Percentiles rank a stretch among this genome's conserved stretches.
These are phyloP conservation scores for Fragum sueziense DNA, from an alignment of 2,888 invertebrate species.

Conservation along the genomic window DNA sequence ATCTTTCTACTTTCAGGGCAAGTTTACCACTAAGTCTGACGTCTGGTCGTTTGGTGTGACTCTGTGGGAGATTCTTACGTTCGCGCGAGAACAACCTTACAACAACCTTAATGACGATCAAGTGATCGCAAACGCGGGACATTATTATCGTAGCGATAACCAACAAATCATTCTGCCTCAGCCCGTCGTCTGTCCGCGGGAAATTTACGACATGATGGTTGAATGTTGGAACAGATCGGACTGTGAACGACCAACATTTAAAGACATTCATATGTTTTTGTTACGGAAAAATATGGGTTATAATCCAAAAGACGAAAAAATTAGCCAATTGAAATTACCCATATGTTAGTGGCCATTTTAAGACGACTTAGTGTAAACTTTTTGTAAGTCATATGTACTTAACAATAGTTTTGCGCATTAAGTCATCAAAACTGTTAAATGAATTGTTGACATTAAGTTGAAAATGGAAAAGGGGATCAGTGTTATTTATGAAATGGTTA, in stretches of 20 bases:
- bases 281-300: conserved; percentile 83
- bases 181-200: conserved; percentile 91
- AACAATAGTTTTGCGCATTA: no score
- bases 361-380: no score
- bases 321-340: conserved; percentile 76
- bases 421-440: neutral
- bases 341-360: conserved; percentile 76
- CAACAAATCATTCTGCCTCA: conserved; percentile 86
- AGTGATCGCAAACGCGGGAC: conserved; percentile 91
- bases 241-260: conserved; percentile 91
- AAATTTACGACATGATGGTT: conserved; percentile 95
- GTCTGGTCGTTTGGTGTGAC: conserved; percentile 96
- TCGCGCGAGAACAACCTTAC: conserved; percentile 90
- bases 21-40: conserved; percentile 93
- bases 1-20: conserved; percentile 86
- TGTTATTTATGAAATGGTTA: neutral
- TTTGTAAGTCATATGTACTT: no score
- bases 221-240: conserved; percentile 95
- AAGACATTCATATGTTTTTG: conserved; percentile 93
- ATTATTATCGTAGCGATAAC: conserved; percentile 89
- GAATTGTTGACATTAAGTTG: neutral
- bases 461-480: neutral
- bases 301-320: conserved; percentile 80
- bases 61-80: conserved; percentile 92
- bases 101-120: conserved; percentile 89